Percentiles rank a stretch among this genome's conserved stretches.
These are phyloP conservation scores for Platalea minor DNA, from an alignment of 2,797 vertebrate genomes.

Conservation along the genomic window DNA sequence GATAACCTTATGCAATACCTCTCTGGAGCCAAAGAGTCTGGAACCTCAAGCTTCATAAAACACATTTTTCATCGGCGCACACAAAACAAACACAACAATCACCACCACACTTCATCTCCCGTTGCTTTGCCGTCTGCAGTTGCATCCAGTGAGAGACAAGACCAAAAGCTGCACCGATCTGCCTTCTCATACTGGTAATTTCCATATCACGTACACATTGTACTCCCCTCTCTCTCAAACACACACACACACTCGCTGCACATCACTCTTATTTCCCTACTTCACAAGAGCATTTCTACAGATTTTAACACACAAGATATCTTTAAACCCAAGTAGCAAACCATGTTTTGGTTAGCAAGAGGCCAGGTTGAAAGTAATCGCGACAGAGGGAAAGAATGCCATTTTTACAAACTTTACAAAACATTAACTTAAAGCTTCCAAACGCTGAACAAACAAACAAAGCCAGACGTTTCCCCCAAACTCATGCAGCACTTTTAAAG, in stretches of 20 bases:
- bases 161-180: not conserved
- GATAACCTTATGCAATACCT: not conserved
- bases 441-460: not conserved
- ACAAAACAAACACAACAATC: constrained; percentile 6
- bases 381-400: not conserved
- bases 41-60: not conserved
- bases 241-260: not conserved
- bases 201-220: not conserved
- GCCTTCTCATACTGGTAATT: not conserved
- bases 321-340: not conserved
- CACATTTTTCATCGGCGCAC: not conserved
- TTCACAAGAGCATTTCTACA: not conserved
- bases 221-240: not conserved
- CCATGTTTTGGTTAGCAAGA: not conserved
- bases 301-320: not conserved
- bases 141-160: not conserved
- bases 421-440: not conserved
- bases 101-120: not conserved
- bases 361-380: not conserved
- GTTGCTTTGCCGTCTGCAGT: not conserved
- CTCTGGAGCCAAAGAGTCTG: constrained; percentile 20
- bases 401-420: not conserved
- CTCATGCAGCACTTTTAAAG: not conserved
- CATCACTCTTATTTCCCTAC: not conserved
- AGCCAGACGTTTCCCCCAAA: not conserved